phyloP scores from a whole-genome alignment of 2,113 vertebrate species.

The Oncorhynchus tshawytscha region DNA sequence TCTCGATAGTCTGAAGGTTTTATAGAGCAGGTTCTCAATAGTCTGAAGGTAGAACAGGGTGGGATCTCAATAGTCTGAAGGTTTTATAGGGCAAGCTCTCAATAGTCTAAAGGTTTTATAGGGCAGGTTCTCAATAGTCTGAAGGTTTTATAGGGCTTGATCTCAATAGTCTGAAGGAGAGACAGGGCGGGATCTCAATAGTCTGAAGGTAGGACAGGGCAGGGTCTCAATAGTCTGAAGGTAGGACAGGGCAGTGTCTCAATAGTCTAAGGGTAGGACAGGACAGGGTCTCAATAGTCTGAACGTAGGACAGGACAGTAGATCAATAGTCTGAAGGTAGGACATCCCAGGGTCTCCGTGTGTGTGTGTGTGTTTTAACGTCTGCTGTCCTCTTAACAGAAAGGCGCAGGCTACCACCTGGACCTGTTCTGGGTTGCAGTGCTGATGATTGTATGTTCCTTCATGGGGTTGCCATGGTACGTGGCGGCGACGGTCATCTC shows the following conservation, averaged over 20 bases:
- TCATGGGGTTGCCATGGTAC: constrained; percentile 97
- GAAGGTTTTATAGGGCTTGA: constrained; percentile 74
- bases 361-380: constrained; percentile 8
- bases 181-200: constrained; percentile 7
- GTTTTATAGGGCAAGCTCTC: constrained; percentile 48
- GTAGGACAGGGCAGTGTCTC: constrained; percentile 56
- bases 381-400: constrained; percentile 71
- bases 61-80: constrained; percentile 71
- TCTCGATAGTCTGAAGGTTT: constrained; percentile 78
- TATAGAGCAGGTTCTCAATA: constrained; percentile 1
- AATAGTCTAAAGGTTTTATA: constrained; percentile 80
- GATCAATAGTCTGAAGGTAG: constrained; percentile 79
- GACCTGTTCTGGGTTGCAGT: constrained; percentile 95
- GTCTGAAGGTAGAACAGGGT: too few species aligned
- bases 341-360: neutral
- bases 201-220: too few species aligned
- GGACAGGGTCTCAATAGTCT: constrained; percentile 48
- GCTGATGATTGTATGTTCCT: constrained; percentile 90
- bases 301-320: too few species aligned
- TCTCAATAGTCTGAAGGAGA: constrained; percentile 72
- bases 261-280: constrained; percentile 45
- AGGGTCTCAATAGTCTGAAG: constrained; percentile 71
- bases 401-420: constrained; percentile 96
- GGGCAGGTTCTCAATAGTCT: constrained; percentile 47
- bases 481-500: constrained; percentile 98